Conservation (phyloP, 2,113 vertebrate genomes). For the Ancistrus triradiatus region DNA sequence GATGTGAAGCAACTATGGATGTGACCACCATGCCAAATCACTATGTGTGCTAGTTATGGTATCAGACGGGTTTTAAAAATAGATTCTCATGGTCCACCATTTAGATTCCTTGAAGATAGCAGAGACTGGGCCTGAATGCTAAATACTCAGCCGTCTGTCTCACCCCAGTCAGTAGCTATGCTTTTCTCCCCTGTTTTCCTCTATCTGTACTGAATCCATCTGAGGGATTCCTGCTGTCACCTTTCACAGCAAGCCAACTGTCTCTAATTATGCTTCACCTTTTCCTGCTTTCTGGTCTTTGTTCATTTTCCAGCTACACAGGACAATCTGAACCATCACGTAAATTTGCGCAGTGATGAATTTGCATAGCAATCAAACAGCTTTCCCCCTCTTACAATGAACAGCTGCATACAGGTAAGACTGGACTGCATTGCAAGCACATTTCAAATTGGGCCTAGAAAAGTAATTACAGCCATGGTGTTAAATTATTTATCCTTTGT, state of each 20-base stretch:
- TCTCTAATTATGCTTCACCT: conserved; percentile 33
- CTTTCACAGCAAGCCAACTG: conserved; percentile 22
- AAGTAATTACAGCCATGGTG: no score
- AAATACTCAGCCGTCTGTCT: conserved; percentile 11
- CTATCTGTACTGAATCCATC: neutral
- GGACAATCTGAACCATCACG: conserved; percentile 9
- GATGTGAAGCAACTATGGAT: conserved; percentile 10
- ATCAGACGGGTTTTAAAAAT: neutral
- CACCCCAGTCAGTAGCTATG: conserved; percentile 18
- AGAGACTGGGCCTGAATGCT: conserved; percentile 11
- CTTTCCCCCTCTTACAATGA: conserved; percentile 8
- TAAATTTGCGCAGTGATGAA: conserved; percentile 12
- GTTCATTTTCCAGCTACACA: conserved; percentile 34
- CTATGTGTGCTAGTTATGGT: neutral
- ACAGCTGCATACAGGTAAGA: neutral
- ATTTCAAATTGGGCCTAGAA: no score
- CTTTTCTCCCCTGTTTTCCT: conserved; percentile 4
- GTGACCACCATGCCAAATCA: conserved; percentile 4
- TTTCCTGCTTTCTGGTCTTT: conserved; percentile 1
- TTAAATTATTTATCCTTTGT: no score
- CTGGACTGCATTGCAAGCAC: neutral
- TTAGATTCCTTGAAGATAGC: conserved; percentile 9
- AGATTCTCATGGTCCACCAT: conserved; percentile 6
- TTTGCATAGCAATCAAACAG: conserved; percentile 7
- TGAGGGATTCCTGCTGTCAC: conserved; percentile 21